Evolutionary conservation across 1,140 invertebrate genomes (phyloP).

Genomic region (Vollenhovia emeryi): DNA sequence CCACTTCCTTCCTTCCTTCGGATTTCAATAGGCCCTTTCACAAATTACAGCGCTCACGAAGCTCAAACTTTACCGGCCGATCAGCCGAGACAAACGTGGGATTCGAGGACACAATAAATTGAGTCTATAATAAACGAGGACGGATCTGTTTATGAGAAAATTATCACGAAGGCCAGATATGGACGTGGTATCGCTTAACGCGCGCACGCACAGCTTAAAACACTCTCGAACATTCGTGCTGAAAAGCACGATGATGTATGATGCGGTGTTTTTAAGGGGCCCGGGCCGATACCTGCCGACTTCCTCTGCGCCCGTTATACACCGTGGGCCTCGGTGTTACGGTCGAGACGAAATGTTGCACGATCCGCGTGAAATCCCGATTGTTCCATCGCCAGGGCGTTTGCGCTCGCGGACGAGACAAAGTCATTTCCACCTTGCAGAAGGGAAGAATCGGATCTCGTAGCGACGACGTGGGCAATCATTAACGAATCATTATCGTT

Average conservation of each 20-base stretch:
- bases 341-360: slow-evolving; percentile 55
- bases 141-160: slow-evolving; percentile 33
- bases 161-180: slow-evolving; percentile 30
- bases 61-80: background rate
- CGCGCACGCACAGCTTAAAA: slow-evolving; percentile 15
- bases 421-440: slow-evolving; percentile 55
- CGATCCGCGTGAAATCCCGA: slow-evolving; percentile 75
- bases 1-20: background rate
- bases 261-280: slow-evolving; percentile 29
- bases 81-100: slow-evolving; percentile 5
- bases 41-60: background rate
- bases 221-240: slow-evolving; percentile 36
- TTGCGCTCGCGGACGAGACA: slow-evolving; percentile 22
- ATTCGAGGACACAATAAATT: slow-evolving; percentile 37
- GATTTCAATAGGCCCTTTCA: background rate
- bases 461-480: slow-evolving; percentile 71
- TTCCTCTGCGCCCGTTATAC: slow-evolving; percentile 11
- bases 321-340: slow-evolving; percentile 52
- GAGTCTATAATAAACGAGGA: slow-evolving; percentile 30
- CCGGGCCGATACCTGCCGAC: slow-evolving; percentile 42
- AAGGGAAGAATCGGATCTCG: slow-evolving; percentile 27
- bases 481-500: slow-evolving; percentile 83
- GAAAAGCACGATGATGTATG: slow-evolving; percentile 53
- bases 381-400: slow-evolving; percentile 65
- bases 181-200: background rate